Evolutionary conservation across 2,113 vertebrate genomes (phyloP), one percentile per base, ranked within the genome.

Genomic region (Chloropsis hardwickii): DNA sequence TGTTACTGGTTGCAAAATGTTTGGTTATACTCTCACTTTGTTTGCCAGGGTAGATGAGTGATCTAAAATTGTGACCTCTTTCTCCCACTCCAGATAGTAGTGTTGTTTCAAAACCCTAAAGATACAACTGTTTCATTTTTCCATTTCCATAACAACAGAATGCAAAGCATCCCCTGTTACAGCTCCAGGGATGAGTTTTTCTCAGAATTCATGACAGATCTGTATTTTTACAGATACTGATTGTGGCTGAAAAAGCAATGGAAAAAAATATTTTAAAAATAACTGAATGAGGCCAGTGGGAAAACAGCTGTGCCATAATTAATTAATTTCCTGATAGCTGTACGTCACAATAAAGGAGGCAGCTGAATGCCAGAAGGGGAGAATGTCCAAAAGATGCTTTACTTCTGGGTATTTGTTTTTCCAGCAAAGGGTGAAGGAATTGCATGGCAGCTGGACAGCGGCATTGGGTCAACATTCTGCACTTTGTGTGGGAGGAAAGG

Each of bases 61-160:
- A 86, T 62, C 12, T 94, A 40, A 92, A 77, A 54, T 85, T 74
- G 44, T 79, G 60, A 88, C 50, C 39, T 83, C 10, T 78, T 83
- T 94, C 62, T 88, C 22, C 77, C 56, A 39, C 42, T 81, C 21
- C 94, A 99, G 98, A 98, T 97, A 73, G 16, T 98, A 90, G 97
- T 98, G 73, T 85, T 99, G 70, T 98, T 99, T 97, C 47, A 96
- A 96, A 99, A 99, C 82, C 98, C 98, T 25, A 98, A 99, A 97
- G 98, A 99, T 97, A 98, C 98, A 5, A 95, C 98, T 47, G 98
- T 98, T 37, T 99, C 98, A 28, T 98, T 97, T 97, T 99, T 98
- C 83, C 98, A 98, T 87, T 99, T 99, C 92, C 97, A 88, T 95
- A 98, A 98, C 40, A 97, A 97, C 37, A 98, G 57, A 60, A 60